These are phyloP conservation scores for Ctenicera cuprea DNA, from an alignment of 2,888 invertebrate species.

Conservation along the genomic window DNA sequence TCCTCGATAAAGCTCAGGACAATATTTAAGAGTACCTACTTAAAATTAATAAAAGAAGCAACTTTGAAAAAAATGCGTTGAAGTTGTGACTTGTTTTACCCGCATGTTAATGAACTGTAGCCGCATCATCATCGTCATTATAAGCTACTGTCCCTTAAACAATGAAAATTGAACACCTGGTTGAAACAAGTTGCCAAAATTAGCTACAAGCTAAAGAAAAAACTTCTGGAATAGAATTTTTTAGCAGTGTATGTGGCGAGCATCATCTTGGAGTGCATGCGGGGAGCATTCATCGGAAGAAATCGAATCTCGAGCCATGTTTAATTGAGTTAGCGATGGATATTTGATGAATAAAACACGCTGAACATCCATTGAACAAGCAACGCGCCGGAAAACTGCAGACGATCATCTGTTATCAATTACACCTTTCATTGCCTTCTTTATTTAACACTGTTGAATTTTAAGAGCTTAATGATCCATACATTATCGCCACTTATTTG, in stretches of 20 bases:
- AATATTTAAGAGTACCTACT: too few relatives aligned
- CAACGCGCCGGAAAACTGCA: slow-evolving; percentile 60
- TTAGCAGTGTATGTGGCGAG: slow-evolving; percentile 29
- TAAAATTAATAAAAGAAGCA: too few relatives aligned
- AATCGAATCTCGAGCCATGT: slow-evolving; percentile 67
- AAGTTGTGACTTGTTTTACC: too few relatives aligned
- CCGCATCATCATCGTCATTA: too few relatives aligned
- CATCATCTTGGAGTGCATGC: slow-evolving; percentile 41
- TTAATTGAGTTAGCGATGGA: slow-evolving; percentile 67
- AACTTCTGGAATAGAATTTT: background rate
- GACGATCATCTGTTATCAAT: slow-evolving; percentile 71
- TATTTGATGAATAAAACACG: slow-evolving; percentile 65
- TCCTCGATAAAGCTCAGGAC: too few relatives aligned
- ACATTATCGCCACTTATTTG: slow-evolving; percentile 47
- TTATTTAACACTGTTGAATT: slow-evolving; percentile 69
- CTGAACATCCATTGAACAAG: slow-evolving; percentile 57
- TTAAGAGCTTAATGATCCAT: slow-evolving; percentile 69
- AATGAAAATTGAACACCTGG: too few relatives aligned
- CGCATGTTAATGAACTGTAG: too few relatives aligned
- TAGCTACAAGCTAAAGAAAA: too few relatives aligned
- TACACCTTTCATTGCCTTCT: slow-evolving; percentile 71
- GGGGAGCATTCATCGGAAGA: slow-evolving; percentile 55
- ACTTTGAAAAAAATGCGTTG: too few relatives aligned
- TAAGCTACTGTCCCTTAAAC: too few relatives aligned
- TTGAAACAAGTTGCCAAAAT: too few relatives aligned